These are phyloP conservation scores for Megalops atlanticus DNA, from an alignment of 2,113 vertebrate species.

Conservation along the genomic window DNA sequence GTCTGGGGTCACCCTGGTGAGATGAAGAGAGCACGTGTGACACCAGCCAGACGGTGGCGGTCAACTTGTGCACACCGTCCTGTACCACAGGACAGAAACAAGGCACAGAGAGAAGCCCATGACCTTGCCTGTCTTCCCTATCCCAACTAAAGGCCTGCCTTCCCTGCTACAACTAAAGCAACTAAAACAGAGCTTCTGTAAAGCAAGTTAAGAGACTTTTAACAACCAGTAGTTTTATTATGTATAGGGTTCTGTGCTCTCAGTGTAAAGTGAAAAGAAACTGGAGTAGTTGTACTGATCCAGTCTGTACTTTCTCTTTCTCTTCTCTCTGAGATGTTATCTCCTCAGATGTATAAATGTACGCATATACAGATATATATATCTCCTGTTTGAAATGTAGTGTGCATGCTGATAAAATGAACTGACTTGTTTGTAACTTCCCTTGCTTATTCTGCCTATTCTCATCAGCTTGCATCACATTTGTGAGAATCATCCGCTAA, in stretches of 20 bases:
- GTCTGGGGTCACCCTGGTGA: not conserved
- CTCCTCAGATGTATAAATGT: not conserved
- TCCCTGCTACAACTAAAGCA: no score
- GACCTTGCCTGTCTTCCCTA: not conserved
- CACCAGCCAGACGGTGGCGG: not conserved
- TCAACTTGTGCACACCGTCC: not conserved
- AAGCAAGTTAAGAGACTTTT: not conserved
- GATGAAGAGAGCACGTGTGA: not conserved
- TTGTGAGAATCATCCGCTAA: no score
- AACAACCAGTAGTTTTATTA: not conserved
- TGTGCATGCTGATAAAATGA: no score
- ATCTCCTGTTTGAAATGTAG: not conserved
- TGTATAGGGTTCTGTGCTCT: no score
- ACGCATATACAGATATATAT: not conserved
- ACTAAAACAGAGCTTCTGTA: no score
- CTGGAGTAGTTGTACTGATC: not conserved
- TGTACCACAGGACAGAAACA: not conserved
- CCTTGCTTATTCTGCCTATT: not conserved
- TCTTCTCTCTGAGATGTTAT: not conserved
- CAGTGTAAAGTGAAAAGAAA: not conserved
- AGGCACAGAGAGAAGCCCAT: not conserved
- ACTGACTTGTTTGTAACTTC: not conserved
- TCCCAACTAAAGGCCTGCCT: no score
- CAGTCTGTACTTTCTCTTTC: no score
- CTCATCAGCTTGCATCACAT: no score